Evolutionary conservation across 2,113 vertebrate genomes (phyloP), one percentile per base, ranked within the genome.

Genomic region (Mesoclemmys tuberculata): DNA sequence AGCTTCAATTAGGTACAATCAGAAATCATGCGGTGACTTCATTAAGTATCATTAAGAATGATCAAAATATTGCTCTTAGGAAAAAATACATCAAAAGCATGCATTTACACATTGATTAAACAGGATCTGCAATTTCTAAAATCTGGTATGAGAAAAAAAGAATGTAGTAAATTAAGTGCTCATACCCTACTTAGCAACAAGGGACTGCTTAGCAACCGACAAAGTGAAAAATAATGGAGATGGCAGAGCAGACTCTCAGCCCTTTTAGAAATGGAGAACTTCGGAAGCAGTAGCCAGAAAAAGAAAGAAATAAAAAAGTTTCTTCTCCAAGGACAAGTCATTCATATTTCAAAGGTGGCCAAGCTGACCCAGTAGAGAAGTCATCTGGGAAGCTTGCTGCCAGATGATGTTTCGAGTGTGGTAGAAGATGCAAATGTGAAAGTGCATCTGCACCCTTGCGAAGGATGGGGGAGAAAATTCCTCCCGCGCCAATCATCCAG

Each of bases 21-120:
- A 98, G 98, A 98, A 98, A 98, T 98, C 98, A 98, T 98, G 98
- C 97, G 80, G 98, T 98, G 98, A 98, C 98, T 98, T 98, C 98
- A 98, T 98, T 98, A 98, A 98, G 98, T 98, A 98, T 98, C 98
- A 98, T 98, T 98, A 98, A 98, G 98, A 98, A 98, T 98, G 98
- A 98, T 98, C 98, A 98, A 98, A 98, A 98, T 98, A 98, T 98
- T 98, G 98, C 98, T 98, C 98, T 98, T 98, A 98, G 98, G 98
- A 98, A 98, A 58, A 98, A 98, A 98, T 98, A 98, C 98, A 98
- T 98, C 98, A 98, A 98, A 98, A 98, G 98, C 97, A 98, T 98
- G 98, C 98, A 98, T 98, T 98, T 98, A 98, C 98, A 98, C 98
- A 98, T 98, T 98, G 98, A 98, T 98, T 98, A 98, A 98, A 98